Conservation (phyloP, 53 echinoderm and acorn worm species). For the Holothuria leucospilota region DNA sequence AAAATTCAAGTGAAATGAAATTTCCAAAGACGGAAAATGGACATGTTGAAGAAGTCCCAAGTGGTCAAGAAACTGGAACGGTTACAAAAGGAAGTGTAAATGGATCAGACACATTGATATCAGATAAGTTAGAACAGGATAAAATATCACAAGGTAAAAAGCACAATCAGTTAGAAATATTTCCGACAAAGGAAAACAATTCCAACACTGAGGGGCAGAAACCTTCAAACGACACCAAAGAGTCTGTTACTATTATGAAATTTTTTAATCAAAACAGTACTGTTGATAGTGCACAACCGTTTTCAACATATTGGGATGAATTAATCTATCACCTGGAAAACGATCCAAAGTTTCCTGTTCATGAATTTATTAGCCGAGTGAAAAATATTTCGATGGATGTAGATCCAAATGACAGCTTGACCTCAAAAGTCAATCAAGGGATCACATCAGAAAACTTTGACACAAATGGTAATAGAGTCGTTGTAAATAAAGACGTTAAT, state of each 20-base stretch:
- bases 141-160: too few species aligned
- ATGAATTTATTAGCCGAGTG: constrained; percentile 75
- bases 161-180: too few species aligned
- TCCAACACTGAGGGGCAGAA: too few species aligned
- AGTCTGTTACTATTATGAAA: too few species aligned
- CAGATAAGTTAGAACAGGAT: too few species aligned
- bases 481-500: background rate
- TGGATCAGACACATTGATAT: too few species aligned
- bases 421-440: background rate
- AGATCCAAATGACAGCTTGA: background rate
- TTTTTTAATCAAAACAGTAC: background rate
- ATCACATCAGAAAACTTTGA: constrained; percentile 5
- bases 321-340: constrained; percentile 67
- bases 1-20: background rate
- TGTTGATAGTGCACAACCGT: background rate
- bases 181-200: too few species aligned
- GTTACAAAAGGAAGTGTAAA: too few species aligned
- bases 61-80: too few species aligned
- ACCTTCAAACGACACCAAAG: too few species aligned
- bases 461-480: constrained; percentile 17
- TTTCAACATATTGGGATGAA: constrained; percentile 51
- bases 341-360: constrained; percentile 84
- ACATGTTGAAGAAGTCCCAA: too few species aligned
- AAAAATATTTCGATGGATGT: constrained; percentile 37
- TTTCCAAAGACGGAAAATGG: background rate